These are phyloP conservation scores for Andricus quercusramuli DNA, from an alignment of 2,888 invertebrate genomes.

Conservation along the genomic window DNA sequence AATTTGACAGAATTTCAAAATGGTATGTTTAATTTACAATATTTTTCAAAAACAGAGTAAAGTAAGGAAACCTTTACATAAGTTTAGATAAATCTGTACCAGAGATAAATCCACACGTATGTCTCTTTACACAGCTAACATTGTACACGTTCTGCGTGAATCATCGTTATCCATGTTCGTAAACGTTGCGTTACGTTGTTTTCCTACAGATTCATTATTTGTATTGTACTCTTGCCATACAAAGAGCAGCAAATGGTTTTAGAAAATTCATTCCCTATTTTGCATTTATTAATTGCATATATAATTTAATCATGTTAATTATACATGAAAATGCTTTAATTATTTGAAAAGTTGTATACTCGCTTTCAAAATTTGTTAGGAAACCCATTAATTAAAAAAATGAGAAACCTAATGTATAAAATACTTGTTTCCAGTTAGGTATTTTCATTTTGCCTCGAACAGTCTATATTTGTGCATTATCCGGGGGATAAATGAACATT, in stretches of 20 bases:
- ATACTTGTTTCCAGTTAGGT: background rate
- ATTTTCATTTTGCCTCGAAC: background rate
- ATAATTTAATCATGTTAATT: background rate
- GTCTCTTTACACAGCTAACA: no score
- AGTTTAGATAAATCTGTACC: no score
- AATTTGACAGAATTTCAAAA: background rate
- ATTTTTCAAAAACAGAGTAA: no score
- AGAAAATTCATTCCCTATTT: background rate
- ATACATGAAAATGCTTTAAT: background rate
- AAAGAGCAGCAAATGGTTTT: background rate
- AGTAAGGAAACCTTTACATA: no score
- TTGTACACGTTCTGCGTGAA: no score
- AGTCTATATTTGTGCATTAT: background rate
- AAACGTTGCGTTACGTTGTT: background rate
- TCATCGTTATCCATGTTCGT: background rate
- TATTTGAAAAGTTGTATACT: no score
- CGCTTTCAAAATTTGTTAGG: no score
- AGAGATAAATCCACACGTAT: no score
- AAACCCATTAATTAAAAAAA: background rate
- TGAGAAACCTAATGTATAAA: background rate
- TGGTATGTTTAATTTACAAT: no score
- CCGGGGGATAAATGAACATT: slow-evolving; percentile 7
- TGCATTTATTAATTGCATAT: background rate
- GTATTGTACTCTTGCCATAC: background rate
- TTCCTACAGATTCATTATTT: background rate